Conservation (phyloP, 2,797 vertebrate genomes). For the Acrossocheilus wenchowensis region DNA sequence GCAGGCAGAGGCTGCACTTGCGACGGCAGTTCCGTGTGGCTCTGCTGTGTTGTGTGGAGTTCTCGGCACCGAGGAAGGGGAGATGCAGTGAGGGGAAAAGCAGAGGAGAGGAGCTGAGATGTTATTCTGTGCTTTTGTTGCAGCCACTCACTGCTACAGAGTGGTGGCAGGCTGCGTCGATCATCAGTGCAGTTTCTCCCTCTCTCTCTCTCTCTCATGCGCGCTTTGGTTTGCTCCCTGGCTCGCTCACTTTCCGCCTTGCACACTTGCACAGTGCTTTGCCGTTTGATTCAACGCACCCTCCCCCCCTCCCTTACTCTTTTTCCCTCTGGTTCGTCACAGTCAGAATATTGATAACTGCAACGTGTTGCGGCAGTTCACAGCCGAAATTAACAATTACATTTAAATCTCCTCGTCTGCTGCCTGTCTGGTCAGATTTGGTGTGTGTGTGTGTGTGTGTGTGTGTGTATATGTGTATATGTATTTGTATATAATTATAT, state of each 20-base stretch:
- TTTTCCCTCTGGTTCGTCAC: conserved; percentile 74
- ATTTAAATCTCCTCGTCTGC: conserved; percentile 69
- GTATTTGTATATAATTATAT: conserved; percentile 21
- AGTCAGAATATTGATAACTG: conserved; percentile 83
- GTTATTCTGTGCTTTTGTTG: conserved; percentile 94
- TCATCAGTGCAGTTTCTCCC: conserved; percentile 94
- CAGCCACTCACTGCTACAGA: conserved; percentile 98
- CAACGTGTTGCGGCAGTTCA: conserved; percentile 78
- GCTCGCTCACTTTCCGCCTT: conserved; percentile 79
- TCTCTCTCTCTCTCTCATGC: conserved; percentile 86
- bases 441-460: no score
- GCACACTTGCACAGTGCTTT: conserved; percentile 71
- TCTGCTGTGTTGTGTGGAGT: conserved; percentile 91
- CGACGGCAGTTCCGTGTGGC: conserved; percentile 86
- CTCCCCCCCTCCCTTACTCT: conserved; percentile 67
- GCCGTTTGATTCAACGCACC: conserved; percentile 73
- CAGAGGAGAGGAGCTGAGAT: conserved; percentile 71
- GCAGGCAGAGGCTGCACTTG: conserved; percentile 79
- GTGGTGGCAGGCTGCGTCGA: conserved; percentile 98
- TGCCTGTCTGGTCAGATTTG: conserved; percentile 32
- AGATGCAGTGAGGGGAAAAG: conserved; percentile 79
- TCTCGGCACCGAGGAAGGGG: conserved; percentile 88
- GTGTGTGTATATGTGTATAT: background rate
- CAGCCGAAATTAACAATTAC: conserved; percentile 76
- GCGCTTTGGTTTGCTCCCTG: conserved; percentile 79